A percentile compares a stretch with the other conserved stretches of the same genome.
phyloP scores from a whole-genome alignment of 1,140 invertebrate species.

The Procambarus clarkii region DNA sequence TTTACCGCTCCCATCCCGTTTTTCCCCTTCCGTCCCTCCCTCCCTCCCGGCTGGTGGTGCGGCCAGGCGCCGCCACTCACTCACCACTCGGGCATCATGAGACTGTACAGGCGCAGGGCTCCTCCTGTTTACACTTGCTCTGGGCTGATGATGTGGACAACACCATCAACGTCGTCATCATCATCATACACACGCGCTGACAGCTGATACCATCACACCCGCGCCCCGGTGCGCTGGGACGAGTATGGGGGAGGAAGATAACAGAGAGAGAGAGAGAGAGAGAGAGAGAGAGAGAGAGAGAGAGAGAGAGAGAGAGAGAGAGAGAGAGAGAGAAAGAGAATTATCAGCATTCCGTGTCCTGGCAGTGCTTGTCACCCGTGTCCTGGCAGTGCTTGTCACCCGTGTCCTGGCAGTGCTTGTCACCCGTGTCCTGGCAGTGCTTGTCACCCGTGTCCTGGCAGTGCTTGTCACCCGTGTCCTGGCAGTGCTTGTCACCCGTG shows the following conservation, averaged over 20 bases:
- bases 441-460: no score
- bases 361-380: no score
- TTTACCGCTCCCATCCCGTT: not conserved
- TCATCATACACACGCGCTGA: constrained; percentile 36
- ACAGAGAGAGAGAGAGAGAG: not conserved
- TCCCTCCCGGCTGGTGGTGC: not conserved
- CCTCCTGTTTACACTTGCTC: not conserved
- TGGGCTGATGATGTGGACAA: constrained; percentile 7
- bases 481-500: no score
- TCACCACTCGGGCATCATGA: constrained; percentile 15
- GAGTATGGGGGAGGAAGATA: not conserved
- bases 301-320: not conserved
- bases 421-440: no score
- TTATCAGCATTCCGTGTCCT: not conserved
- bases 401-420: no score
- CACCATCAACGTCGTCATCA: constrained; percentile 23
- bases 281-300: constrained; percentile 25
- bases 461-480: no score
- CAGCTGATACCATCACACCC: not conserved
- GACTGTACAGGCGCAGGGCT: not conserved
- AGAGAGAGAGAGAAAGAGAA: constrained; percentile 17
- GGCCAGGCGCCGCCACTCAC: not conserved
- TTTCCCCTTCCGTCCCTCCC: not conserved
- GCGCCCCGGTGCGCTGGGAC: no score
- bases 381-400: no score